A percentile compares a stretch with the other conserved stretches of the same genome.
phyloP scores from a whole-genome alignment of 2,797 vertebrate genomes.

The Tapirus indicus region DNA sequence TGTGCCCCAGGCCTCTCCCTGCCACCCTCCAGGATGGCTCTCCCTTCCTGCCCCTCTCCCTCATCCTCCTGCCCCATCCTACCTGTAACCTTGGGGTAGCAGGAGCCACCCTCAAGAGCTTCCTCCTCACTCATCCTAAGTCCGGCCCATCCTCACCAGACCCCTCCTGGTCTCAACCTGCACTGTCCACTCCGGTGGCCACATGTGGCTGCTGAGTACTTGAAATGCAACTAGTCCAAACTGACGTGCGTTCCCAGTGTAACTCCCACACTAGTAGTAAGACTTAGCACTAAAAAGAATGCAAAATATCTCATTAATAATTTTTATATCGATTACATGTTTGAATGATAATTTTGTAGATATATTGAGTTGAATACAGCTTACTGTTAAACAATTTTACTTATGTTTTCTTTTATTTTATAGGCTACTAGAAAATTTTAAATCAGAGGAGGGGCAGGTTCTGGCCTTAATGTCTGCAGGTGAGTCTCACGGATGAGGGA shows the following conservation, averaged over 20 bases:
- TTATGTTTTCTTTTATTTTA: not conserved
- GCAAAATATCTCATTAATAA: not conserved
- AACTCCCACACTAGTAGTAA: not conserved
- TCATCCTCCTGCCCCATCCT: not conserved
- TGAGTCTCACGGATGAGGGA: not conserved
- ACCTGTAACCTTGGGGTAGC: not conserved
- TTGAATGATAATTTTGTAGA: not conserved
- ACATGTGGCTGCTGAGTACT: not conserved
- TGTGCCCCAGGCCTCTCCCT: not conserved
- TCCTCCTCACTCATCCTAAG: accelerated
- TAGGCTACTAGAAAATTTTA: not conserved
- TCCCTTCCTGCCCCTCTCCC: not conserved
- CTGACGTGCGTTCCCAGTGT: not conserved
- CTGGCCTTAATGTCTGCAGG: not conserved
- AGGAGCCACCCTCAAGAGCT: not conserved
- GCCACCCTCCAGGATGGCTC: not conserved
- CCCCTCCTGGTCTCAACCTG: not conserved
- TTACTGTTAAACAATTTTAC: not conserved
- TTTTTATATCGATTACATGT: not conserved
- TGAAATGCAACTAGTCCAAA: not conserved
- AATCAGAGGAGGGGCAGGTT: not conserved
- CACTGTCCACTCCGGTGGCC: accelerated
- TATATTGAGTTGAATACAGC: not conserved
- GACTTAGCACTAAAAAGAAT: not conserved
- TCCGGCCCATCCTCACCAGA: not conserved